phyloP scores from a whole-genome alignment of 2,113 vertebrate genomes.

The Podilymbus podiceps region DNA sequence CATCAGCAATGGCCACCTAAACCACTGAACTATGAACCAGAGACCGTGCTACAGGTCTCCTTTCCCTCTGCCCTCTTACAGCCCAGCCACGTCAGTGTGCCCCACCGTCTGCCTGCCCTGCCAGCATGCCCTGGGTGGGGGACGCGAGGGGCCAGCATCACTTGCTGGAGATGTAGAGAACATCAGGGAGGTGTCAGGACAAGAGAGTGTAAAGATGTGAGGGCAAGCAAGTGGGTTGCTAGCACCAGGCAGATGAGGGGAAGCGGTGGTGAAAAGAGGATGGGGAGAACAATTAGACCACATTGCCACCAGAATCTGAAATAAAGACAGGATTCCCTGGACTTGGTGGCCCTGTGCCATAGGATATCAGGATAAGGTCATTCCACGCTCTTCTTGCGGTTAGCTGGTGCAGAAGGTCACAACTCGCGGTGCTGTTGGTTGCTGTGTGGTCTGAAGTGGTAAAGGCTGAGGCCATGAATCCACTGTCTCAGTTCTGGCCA shows the following conservation, averaged over 20 bases:
- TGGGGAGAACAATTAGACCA: neutral
- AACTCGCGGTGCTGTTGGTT: neutral
- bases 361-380: neutral
- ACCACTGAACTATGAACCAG: neutral
- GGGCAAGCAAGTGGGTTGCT: neutral
- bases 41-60: neutral
- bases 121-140: fast-evolving
- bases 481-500: neutral
- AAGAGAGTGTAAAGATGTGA: neutral
- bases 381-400: neutral
- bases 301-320: neutral
- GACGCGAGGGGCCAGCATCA: fast-evolving
- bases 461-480: neutral
- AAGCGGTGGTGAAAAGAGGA: neutral
- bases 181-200: neutral
- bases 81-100: neutral
- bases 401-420: neutral
- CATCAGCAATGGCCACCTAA: neutral
- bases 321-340: neutral
- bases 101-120: neutral
- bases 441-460: neutral
- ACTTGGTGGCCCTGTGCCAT: neutral
- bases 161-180: neutral
- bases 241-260: neutral
- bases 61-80: neutral